Base-by-base conservation (phyloP, 1,140 invertebrate species). In the Pogonognathellus flavescens region DNA sequence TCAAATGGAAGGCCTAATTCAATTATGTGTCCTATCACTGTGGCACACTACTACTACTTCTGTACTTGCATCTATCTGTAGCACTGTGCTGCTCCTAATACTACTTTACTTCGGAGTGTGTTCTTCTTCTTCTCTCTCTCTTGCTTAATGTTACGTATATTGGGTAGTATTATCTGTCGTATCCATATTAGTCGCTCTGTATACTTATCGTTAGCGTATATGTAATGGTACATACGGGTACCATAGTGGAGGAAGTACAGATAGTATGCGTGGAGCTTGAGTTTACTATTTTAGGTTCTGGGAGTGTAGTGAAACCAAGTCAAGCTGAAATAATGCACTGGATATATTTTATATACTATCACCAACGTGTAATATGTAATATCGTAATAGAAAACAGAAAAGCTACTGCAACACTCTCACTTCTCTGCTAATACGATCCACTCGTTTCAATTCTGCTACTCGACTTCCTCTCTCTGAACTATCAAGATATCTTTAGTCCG, bases 1-100 rank as follows among this genome's bases (percentile, higher is more conserved):
- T 92, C 91, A 92, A 91, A 92, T 91, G 91, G 91, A 92, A 91
- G 89, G 91, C 87, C 89, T 92, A 92, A 92, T 91, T 90, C 88
- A 91, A 91, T 92, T 92, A 92, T 82, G 22, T 84, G 81, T 84
- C 87, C 86, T 87, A 88, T 89, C 87, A 88, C 87, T 88, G 84
- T 76, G 70, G 70, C 70, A 76, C 70, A 41, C 25, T 76, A 76
- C 70, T 31, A 31, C 31, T 49, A 25, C 62, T 25, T 66, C 62
- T 25, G 62, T 20, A 66, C 62, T 25, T 55, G 11, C 53, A 55
- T 55, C 53, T 55, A 55, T 55, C 53, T 55, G 53, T 55, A 55
- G 31, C 16, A 55, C 53, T 55, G 2, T 41, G 6, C 31, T 41
- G 31, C 31, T 41, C 1, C 31, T 41, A 41, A 1, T 41, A 41